Evolutionary conservation across 1,140 invertebrate species (phyloP), one percentile per base, ranked within the genome.

Genomic region (Tetramorium parvispinum): DNA sequence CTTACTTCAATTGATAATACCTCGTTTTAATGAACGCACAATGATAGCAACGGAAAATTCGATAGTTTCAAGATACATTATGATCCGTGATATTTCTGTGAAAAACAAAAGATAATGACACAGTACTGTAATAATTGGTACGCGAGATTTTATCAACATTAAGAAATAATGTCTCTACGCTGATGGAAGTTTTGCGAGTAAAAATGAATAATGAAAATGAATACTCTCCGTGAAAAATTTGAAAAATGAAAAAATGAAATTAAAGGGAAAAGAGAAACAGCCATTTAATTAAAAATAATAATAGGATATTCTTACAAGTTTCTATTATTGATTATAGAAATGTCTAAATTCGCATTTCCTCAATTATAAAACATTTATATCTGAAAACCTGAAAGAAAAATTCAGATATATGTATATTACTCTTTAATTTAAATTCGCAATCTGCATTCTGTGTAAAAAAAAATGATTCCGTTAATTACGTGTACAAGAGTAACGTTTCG

Each of bases 1-100:
- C 21, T 40, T 43, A 21, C 4, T 13, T 43, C 37, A 7, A 53
- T 59, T 68, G 49, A 51, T 27, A 24, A 75, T 18, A n/a, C 13
- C 27, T 75, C 6, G 40, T 51, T 78, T 78, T 40, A n/a, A 49
- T 24, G 18, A 37, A 32, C 16, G 13, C 16, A 49, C n/a, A 6
- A 46, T 11, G n/a, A 57, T 3, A 16, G 7, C 3, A 5, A 66
- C 4, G 27, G 78, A 70, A 86, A 82, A 82, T 63, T 82, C 13
- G 6, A 46, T 16, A 8, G 7, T 51, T 78, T 2, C 10, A 49
- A 24, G 21, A 37, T 24, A 24, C 21, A 2, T 63, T n/a, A 21
- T n/a, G 10, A 77, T 46, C 61, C n/a, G 7, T 13, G 27, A 78
- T 65, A 65, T 49, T 78, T 78, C 2, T 49, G 3, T 49, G 6